phyloP scores from a whole-genome alignment of 1,140 invertebrate genomes.

The Pristionchus pacificus region DNA sequence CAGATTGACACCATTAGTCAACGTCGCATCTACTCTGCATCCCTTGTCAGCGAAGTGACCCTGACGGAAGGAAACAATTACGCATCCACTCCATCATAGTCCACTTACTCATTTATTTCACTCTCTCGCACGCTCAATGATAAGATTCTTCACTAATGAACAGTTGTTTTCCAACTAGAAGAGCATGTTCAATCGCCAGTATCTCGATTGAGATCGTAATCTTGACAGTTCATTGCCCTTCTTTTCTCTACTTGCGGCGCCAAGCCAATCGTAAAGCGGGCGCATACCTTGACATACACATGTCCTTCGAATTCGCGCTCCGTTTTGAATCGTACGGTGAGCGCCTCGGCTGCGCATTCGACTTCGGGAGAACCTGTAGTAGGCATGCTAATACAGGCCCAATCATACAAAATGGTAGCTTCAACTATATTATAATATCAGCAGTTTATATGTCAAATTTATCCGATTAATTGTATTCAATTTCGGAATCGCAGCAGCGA shows the following conservation, averaged over 20 bases:
- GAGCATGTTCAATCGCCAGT: too few relatives aligned
- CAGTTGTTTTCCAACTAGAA: too few relatives aligned
- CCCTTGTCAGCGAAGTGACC: conserved; percentile 22
- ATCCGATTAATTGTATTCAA: neutral
- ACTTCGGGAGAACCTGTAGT: conserved; percentile 36
- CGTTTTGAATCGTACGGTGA: conserved; percentile 38
- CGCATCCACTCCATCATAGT: too few relatives aligned
- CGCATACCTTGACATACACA: conserved; percentile 41
- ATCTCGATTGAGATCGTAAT: too few relatives aligned
- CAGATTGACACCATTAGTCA: conserved; percentile 27
- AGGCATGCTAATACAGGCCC: neutral
- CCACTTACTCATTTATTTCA: neutral
- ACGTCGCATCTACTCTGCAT: conserved; percentile 37
- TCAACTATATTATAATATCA: too few relatives aligned
- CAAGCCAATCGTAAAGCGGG: conserved; percentile 15
- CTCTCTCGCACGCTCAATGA: neutral
- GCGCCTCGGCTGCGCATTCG: conserved; percentile 35
- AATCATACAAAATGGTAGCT: too few relatives aligned
- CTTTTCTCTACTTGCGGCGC: too few relatives aligned
- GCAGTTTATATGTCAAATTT: neutral
- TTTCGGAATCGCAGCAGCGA: conserved; percentile 1
- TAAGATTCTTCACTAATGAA: conserved; percentile 6
- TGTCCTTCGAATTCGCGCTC: conserved; percentile 38
- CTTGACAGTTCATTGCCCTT: too few relatives aligned
- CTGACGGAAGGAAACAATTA: neutral